Percentiles rank a stretch among this genome's conserved stretches.
Conservation (phyloP, 1,140 invertebrate genomes). For the Druon quercuslanigerum region DNA sequence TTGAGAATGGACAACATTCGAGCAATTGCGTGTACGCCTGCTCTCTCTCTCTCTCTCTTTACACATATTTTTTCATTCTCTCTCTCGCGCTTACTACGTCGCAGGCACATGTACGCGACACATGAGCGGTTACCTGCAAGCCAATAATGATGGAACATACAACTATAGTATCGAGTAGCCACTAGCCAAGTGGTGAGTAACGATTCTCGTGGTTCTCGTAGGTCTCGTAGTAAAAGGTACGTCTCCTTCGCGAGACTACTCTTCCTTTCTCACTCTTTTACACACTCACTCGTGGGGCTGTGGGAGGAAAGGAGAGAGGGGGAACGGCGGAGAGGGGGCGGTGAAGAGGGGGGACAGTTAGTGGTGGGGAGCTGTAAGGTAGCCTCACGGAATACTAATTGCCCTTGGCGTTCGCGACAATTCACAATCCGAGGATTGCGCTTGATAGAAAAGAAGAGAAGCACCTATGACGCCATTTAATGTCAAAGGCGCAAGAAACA, state of each 20-base stretch:
- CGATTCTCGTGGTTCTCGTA: constrained; percentile 22
- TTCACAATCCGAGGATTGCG: background rate
- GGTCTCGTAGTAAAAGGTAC: constrained; percentile 9
- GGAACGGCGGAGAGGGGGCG: background rate
- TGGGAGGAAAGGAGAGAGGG: background rate
- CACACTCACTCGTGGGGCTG: background rate
- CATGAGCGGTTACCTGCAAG: background rate
- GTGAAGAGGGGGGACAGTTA: background rate
- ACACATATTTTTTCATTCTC: background rate
- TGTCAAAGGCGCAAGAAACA: too few relatives aligned
- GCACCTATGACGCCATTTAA: background rate
- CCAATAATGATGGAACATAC: background rate
- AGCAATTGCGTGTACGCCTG: constrained; percentile 28
- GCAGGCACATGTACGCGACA: background rate
- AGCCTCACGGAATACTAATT: constrained; percentile 54
- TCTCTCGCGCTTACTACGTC: background rate
- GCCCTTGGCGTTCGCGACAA: constrained; percentile 42
- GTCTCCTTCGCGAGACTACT: background rate
- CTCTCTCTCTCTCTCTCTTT: background rate
- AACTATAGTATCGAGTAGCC: background rate
- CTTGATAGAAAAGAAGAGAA: constrained; percentile 41
- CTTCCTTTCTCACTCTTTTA: constrained; percentile 19
- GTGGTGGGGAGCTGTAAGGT: constrained; percentile 38
- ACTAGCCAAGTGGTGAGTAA: background rate
- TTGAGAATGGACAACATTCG: constrained; percentile 46